Conservation (phyloP, 2,888 invertebrate genomes). For the Callosobruchus maculatus region DNA sequence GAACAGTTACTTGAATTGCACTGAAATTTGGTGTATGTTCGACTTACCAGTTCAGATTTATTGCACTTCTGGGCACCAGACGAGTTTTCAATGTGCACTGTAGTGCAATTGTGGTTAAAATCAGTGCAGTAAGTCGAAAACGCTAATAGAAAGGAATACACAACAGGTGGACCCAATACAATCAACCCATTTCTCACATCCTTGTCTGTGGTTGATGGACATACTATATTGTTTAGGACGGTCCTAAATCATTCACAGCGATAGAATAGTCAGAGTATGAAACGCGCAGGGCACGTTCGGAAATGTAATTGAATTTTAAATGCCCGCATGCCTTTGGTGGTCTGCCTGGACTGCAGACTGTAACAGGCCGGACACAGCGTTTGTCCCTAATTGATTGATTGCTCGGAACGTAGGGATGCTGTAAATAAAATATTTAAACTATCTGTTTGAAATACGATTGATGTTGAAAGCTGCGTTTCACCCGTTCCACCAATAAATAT, state of each 20-base stretch:
- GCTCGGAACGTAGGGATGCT: neutral
- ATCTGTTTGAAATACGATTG: neutral
- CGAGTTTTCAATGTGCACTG: too few species aligned
- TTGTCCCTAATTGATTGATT: neutral
- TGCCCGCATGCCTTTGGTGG: neutral
- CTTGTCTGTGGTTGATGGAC: neutral
- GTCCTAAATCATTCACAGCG: neutral
- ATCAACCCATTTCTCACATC: too few species aligned
- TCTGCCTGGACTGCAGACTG: neutral
- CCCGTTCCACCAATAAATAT: too few species aligned
- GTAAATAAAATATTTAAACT: neutral
- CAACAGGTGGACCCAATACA: too few species aligned
- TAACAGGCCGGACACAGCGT: neutral
- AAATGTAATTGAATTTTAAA: neutral
- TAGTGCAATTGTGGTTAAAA: too few species aligned
- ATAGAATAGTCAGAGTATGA: neutral
- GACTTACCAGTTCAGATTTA: too few species aligned
- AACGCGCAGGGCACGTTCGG: neutral
- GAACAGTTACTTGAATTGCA: too few species aligned
- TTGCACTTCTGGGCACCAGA: too few species aligned
- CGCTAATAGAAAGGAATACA: too few species aligned
- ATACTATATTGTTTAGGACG: neutral
- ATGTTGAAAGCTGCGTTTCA: neutral
- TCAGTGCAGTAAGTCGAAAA: too few species aligned
- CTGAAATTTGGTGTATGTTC: too few species aligned